phyloP scores from a whole-genome alignment of 2,888 invertebrate species.

The Microplitis deprimator region DNA sequence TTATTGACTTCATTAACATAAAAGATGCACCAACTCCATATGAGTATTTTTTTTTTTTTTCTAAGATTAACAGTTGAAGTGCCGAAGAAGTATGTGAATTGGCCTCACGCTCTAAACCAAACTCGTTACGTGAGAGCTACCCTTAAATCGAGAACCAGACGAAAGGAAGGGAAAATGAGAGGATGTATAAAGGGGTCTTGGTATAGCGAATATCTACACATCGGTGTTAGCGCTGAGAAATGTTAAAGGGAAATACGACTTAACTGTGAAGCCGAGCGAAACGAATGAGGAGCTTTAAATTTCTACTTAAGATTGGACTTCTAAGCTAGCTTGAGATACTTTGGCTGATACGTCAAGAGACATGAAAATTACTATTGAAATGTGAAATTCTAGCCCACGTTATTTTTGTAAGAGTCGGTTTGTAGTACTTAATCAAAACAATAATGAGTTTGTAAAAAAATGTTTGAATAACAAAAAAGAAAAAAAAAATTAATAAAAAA shows the following conservation, averaged over 20 bases:
- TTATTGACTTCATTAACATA: too few relatives aligned
- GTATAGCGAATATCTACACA: constrained; percentile 17
- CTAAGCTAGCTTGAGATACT: constrained; percentile 33
- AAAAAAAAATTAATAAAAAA: too few relatives aligned
- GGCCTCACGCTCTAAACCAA: constrained; percentile 6
- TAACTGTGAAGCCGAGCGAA: constrained; percentile 21
- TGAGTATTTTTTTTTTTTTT: too few relatives aligned
- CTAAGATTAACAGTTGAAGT: too few relatives aligned
- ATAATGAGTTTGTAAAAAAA: too few relatives aligned
- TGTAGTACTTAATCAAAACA: background rate
- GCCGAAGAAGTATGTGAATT: background rate
- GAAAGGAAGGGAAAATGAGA: constrained; percentile 11
- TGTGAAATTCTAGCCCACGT: constrained; percentile 8
- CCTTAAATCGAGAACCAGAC: constrained; percentile 22
- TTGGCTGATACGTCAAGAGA: constrained; percentile 23
- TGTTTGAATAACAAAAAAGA: too few relatives aligned
- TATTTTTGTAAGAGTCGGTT: constrained; percentile 16
- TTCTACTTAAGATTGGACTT: constrained; percentile 33
- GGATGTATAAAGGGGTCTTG: constrained; percentile 18
- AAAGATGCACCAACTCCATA: too few relatives aligned
- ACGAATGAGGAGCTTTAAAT: constrained; percentile 37
- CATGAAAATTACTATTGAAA: constrained; percentile 38
- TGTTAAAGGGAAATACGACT: constrained; percentile 7
- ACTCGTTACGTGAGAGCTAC: constrained; percentile 19
- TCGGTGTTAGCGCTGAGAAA: constrained; percentile 12